phyloP scores from a whole-genome alignment of 1,140 invertebrate genomes.

The Lerema accius region DNA sequence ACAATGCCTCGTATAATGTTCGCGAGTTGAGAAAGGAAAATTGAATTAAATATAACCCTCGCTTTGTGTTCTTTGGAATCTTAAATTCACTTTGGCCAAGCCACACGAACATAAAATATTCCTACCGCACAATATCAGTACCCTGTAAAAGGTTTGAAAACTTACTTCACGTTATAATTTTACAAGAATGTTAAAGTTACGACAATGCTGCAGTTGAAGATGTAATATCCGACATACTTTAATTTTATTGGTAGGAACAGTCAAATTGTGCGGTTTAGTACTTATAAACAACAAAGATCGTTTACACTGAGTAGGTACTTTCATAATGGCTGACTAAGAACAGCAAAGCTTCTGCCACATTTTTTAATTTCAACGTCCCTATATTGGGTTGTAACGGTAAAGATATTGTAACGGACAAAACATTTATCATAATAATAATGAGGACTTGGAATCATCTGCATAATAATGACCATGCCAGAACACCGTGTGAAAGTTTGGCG shows the following conservation, averaged over 20 bases:
- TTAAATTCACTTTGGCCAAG: slow-evolving; percentile 10
- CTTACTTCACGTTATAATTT: too few relatives aligned
- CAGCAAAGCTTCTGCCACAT: not conserved
- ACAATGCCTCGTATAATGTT: slow-evolving; percentile 9
- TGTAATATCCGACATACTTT: too few relatives aligned
- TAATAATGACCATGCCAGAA: slow-evolving; percentile 48
- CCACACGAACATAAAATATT: not conserved
- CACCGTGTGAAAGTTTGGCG: slow-evolving; percentile 69
- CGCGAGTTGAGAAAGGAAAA: slow-evolving; percentile 5
- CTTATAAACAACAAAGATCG: not conserved
- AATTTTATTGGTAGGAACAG: too few relatives aligned
- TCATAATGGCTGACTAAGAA: too few relatives aligned
- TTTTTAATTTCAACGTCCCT: not conserved
- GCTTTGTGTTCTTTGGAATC: slow-evolving; percentile 8
- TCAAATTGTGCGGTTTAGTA: not conserved
- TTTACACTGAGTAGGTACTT: too few relatives aligned
- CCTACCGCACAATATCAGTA: too few relatives aligned
- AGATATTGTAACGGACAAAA: slow-evolving; percentile 18
- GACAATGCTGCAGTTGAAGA: too few relatives aligned
- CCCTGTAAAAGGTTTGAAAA: too few relatives aligned
- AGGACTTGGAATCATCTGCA: slow-evolving; percentile 40
- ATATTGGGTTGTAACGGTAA: slow-evolving; percentile 30
- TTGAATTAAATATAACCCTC: slow-evolving; percentile 1
- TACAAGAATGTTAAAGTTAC: too few relatives aligned
- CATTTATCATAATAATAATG: slow-evolving; percentile 10